These are phyloP conservation scores for Drosophila biarmipes DNA, from an alignment of 1,140 invertebrate species.

Conservation along the genomic window DNA sequence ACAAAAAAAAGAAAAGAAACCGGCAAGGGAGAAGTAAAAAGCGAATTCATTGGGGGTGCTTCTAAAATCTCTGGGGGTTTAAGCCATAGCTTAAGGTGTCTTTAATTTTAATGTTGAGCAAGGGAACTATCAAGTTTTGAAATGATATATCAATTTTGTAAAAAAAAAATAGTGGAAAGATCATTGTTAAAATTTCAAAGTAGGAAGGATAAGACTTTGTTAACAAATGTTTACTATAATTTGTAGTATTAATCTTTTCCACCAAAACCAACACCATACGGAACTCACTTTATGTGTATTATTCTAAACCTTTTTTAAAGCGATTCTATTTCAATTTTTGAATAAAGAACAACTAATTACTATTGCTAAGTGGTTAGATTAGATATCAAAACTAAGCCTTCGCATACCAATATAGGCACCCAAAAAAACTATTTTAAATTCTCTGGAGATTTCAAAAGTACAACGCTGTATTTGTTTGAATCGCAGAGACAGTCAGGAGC, in stretches of 20 bases:
- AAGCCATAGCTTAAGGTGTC: neutral
- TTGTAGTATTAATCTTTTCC: too few relatives aligned
- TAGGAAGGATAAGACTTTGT: too few relatives aligned
- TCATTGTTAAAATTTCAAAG: too few relatives aligned
- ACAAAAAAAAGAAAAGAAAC: neutral
- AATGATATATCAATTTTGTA: neutral
- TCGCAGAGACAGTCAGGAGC: constrained; percentile 2
- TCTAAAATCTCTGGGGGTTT: neutral
- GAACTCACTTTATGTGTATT: too few relatives aligned
- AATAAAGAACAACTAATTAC: too few relatives aligned
- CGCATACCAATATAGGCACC: neutral
- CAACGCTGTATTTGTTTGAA: constrained; percentile 3
- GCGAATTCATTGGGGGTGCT: constrained; percentile 16
- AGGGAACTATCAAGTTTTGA: neutral
- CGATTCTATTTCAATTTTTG: too few relatives aligned
- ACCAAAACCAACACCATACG: too few relatives aligned
- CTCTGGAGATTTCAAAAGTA: constrained; percentile 7
- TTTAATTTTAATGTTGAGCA: neutral
- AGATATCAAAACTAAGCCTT: neutral
- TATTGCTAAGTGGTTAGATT: too few relatives aligned
- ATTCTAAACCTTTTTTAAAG: too few relatives aligned
- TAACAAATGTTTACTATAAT: too few relatives aligned
- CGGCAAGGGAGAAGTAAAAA: neutral
- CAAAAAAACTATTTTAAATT: neutral
- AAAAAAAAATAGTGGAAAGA: too few relatives aligned